These are phyloP conservation scores for Dynastes hyllus DNA, from an alignment of 2,888 invertebrate genomes.

Conservation along the genomic window DNA sequence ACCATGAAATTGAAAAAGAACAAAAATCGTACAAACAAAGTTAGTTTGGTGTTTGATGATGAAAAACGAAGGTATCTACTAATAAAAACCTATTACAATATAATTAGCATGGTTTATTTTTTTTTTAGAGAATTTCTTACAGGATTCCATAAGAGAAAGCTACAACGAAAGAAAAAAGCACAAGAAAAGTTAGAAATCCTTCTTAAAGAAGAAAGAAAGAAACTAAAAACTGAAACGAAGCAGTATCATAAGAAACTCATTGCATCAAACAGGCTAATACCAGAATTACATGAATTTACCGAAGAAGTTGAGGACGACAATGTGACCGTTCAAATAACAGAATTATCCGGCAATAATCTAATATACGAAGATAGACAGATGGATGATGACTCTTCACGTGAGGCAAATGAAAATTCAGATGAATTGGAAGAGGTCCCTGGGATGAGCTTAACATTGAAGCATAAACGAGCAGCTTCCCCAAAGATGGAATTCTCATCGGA, in stretches of 20 bases:
- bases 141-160: constrained; percentile 87
- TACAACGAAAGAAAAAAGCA: constrained; percentile 83
- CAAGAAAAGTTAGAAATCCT: constrained; percentile 81
- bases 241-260: constrained; percentile 84
- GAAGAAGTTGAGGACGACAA: constrained; percentile 85
- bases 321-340: constrained; percentile 85
- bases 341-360: constrained; percentile 79
- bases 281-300: constrained; percentile 80
- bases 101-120: neutral
- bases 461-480: neutral
- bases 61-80: constrained; percentile 73
- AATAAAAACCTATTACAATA: neutral
- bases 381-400: constrained; percentile 77
- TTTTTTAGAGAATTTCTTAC: constrained; percentile 83
- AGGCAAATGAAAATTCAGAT: constrained; percentile 59
- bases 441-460: neutral
- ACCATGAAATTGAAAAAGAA: constrained; percentile 65
- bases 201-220: constrained; percentile 83
- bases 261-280: constrained; percentile 81
- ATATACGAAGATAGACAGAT: constrained; percentile 83
- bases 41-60: constrained; percentile 76
- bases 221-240: constrained; percentile 82
- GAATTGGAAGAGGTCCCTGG: neutral
- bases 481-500: constrained; percentile 68
- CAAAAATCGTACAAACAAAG: constrained; percentile 72